phyloP scores from a whole-genome alignment of 2,888 invertebrate species.

The Andrena minutula region DNA sequence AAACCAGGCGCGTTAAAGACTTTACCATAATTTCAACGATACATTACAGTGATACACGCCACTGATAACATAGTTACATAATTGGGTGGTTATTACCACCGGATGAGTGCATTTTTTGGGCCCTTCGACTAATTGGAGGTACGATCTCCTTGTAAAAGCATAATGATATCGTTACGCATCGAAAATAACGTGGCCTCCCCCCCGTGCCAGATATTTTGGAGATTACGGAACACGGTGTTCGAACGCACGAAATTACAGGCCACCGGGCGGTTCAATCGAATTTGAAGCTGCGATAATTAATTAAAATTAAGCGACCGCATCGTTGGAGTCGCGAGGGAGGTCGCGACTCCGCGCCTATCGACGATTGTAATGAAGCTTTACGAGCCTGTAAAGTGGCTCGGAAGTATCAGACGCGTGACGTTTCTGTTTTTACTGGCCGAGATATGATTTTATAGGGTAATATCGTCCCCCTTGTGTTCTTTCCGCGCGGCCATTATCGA shows the following conservation, averaged over 20 bases:
- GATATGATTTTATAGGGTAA: slow-evolving; percentile 65
- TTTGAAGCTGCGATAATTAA: slow-evolving; percentile 24
- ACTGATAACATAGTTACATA: slow-evolving; percentile 10
- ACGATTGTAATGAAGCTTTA: slow-evolving; percentile 54
- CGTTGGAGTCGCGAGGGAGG: background rate
- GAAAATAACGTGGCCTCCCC: background rate
- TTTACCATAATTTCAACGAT: slow-evolving; percentile 39
- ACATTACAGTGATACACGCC: slow-evolving; percentile 16
- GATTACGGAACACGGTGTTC: slow-evolving; percentile 2
- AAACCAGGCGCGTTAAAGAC: background rate
- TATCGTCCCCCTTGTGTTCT: slow-evolving; percentile 60
- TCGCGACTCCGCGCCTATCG: slow-evolving; percentile 18
- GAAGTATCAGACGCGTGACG: slow-evolving; percentile 30
- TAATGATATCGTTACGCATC: slow-evolving; percentile 24
- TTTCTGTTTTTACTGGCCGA: slow-evolving; percentile 40
- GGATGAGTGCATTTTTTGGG: background rate
- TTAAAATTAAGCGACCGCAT: slow-evolving; percentile 24
- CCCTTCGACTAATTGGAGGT: slow-evolving; percentile 32
- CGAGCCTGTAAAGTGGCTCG: slow-evolving; percentile 46
- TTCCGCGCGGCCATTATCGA: slow-evolving; percentile 50
- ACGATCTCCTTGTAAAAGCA: slow-evolving; percentile 2
- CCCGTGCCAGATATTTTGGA: background rate
- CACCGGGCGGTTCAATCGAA: background rate
- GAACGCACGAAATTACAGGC: slow-evolving; percentile 26
- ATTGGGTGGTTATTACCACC: slow-evolving; percentile 39